Percentiles rank a stretch among this genome's conserved stretches.
Conservation (phyloP, 2,797 vertebrate species). For the Pteronotus mesoamericanus region DNA sequence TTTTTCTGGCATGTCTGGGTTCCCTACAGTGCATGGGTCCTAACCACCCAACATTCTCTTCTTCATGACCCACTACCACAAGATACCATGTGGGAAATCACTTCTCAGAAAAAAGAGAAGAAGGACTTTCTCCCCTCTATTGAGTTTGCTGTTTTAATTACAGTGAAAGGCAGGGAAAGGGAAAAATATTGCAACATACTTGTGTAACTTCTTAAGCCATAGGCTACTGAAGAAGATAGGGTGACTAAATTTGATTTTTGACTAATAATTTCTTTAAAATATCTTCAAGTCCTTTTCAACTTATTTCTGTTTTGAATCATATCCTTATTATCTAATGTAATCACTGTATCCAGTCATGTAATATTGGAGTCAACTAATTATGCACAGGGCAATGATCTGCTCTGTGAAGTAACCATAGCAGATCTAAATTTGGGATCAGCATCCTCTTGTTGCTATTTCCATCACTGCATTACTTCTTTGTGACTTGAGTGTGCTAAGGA, state of each 20-base stretch:
- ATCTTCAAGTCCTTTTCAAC: not conserved
- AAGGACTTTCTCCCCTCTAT: not conserved
- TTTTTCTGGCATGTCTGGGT: not conserved
- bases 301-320: constrained; percentile 16
- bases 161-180: not conserved
- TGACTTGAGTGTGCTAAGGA: not conserved
- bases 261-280: not conserved
- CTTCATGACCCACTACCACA: not conserved
- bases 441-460: not conserved
- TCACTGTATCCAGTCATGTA: not conserved
- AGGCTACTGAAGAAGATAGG: not conserved
- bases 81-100: not conserved
- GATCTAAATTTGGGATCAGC: not conserved
- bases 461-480: not conserved
- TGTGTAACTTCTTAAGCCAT: not conserved
- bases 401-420: not conserved
- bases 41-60: not conserved
- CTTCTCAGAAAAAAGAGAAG: constrained; percentile 6
- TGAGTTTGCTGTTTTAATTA: not conserved
- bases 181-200: not conserved
- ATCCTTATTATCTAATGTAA: not conserved
- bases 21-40: not conserved
- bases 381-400: not conserved
- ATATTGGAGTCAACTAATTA: not conserved
- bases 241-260: not conserved